phyloP scores from a whole-genome alignment of 2,113 vertebrate species.

The Sterna hirundo region DNA sequence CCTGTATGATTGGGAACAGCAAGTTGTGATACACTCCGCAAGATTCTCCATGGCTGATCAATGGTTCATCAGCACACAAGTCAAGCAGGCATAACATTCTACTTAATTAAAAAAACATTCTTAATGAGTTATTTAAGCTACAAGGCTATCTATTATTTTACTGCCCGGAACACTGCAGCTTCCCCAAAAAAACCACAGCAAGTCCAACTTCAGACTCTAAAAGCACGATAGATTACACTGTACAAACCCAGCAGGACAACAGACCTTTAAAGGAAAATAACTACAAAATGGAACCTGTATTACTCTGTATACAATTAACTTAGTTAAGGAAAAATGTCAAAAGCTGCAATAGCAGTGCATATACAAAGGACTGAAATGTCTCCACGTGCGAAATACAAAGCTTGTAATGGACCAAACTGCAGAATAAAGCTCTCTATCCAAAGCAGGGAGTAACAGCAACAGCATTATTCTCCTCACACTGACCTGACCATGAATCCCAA shows the following conservation, averaged over 20 bases:
- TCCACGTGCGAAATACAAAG: not conserved
- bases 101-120: not conserved
- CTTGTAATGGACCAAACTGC: not conserved
- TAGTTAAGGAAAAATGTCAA: not conserved
- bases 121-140: not conserved
- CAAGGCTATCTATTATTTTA: not conserved
- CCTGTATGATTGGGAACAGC: not conserved
- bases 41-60: not conserved
- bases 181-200: not conserved
- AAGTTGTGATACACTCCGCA: not conserved
- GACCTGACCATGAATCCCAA: not conserved
- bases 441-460: not conserved
- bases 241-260: not conserved
- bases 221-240: not conserved
- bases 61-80: not conserved
- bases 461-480: not conserved
- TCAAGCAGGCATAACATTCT: not conserved
- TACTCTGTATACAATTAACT: not conserved
- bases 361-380: not conserved
- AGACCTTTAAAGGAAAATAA: not conserved
- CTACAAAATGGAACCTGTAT: not conserved
- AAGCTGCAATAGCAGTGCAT: not conserved
- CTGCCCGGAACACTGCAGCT: not conserved
- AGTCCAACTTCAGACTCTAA: not conserved
- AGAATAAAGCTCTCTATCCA: not conserved